Conservation (phyloP, 2,113 vertebrate genomes). For the Antigone vipio region DNA sequence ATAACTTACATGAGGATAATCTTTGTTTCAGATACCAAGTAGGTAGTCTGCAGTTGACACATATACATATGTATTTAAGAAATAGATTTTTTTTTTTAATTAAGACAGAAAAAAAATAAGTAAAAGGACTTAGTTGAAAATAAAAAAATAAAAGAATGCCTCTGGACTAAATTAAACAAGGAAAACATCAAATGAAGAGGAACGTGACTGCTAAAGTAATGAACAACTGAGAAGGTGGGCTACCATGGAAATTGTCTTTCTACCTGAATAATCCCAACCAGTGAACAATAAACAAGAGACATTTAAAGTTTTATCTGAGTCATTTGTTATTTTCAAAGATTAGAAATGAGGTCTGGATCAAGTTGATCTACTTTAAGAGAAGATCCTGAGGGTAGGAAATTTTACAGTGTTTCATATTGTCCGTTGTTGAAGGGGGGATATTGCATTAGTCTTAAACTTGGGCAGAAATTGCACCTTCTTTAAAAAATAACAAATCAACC, state of each 20-base stretch:
- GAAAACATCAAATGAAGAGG: background rate
- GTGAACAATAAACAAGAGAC: background rate
- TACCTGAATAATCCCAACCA: background rate
- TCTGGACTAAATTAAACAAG: background rate
- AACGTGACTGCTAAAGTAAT: background rate
- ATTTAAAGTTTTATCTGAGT: background rate
- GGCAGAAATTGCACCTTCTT: background rate
- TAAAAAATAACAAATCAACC: background rate
- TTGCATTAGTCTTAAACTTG: background rate
- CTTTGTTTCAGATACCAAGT: background rate
- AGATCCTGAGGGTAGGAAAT: background rate
- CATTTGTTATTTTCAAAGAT: background rate
- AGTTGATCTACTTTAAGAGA: background rate
- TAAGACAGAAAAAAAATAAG: background rate
- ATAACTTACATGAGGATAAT: background rate
- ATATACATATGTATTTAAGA: background rate
- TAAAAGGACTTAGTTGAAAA: background rate
- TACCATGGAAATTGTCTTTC: background rate
- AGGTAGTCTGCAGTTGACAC: background rate
- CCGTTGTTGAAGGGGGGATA: background rate
- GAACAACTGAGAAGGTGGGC: background rate
- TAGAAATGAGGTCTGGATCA: background rate
- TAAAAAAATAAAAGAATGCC: background rate
- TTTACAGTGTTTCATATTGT: slow-evolving; percentile 15
- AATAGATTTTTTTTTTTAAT: background rate